Conservation (phyloP, 2,888 invertebrate genomes). For the Cyclophora punctaria region DNA sequence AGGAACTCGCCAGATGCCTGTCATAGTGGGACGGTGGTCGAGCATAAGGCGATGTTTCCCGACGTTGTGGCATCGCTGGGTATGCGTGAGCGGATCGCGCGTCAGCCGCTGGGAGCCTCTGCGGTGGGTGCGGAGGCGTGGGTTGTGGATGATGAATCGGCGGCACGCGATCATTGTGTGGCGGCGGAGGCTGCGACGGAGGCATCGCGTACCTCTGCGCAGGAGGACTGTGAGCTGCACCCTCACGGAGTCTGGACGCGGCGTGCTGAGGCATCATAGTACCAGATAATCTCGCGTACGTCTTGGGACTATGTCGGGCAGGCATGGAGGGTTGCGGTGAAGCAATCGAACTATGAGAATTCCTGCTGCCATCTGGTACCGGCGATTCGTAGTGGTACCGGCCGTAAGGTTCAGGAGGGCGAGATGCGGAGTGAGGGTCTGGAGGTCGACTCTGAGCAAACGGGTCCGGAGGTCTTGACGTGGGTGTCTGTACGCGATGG, state of each 20-base stretch:
- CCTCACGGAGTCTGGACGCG: conserved; percentile 48
- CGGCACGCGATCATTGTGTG: conserved; percentile 59
- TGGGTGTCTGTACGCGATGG: conserved; percentile 53
- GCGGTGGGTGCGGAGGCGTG: conserved; percentile 35
- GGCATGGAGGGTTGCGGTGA: conserved; percentile 54
- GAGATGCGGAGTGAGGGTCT: conserved; percentile 54
- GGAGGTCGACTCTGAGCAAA: conserved; percentile 54
- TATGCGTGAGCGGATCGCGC: conserved; percentile 46
- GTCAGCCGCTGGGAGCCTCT: conserved; percentile 39
- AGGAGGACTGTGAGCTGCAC: conserved; percentile 47
- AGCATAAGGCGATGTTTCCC: conserved; percentile 51
- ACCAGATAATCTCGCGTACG: conserved; percentile 54
- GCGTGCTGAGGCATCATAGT: conserved; percentile 56
- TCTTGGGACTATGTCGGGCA: conserved; percentile 58
- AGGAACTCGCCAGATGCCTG: conserved; percentile 45
- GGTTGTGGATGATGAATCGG: conserved; percentile 64
- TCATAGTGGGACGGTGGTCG: conserved; percentile 52
- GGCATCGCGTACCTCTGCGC: conserved; percentile 50
- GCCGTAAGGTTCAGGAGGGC: conserved; percentile 53
- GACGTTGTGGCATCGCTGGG: conserved; percentile 43
- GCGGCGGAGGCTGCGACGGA: conserved; percentile 9
- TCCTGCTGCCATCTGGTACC: conserved; percentile 42
- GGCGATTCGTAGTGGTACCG: conserved; percentile 56
- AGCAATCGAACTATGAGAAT: conserved; percentile 39
- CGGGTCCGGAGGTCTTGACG: conserved; percentile 50